Conservation (phyloP, 2,113 vertebrate species). For the Pollimyrus isidori region DNA sequence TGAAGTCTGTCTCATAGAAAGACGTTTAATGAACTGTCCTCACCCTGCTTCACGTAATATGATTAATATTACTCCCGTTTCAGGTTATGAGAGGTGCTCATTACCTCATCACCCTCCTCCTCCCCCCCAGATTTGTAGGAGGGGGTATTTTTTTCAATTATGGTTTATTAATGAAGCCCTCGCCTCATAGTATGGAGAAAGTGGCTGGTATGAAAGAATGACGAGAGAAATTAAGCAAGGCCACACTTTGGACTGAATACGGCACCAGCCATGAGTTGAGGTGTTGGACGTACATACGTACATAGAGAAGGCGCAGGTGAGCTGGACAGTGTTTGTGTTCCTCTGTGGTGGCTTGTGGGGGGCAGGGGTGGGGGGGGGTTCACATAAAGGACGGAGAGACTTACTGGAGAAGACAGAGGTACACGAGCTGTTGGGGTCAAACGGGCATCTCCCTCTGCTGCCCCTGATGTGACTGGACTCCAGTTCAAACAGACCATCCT, state of each 20-base stretch:
- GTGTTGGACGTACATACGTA: background rate
- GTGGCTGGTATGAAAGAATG: background rate
- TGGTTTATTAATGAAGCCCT: background rate
- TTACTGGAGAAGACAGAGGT: conserved; percentile 82
- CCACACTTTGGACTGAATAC: background rate
- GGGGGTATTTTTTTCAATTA: background rate
- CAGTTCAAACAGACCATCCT: conserved; percentile 74
- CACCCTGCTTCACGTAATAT: background rate
- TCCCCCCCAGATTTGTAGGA: background rate
- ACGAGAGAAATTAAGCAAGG: background rate
- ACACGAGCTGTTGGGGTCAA: conserved; percentile 79
- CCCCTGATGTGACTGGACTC: conserved; percentile 70
- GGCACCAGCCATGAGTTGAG: background rate
- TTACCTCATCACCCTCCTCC: background rate
- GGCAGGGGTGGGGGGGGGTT: background rate
- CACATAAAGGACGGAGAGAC: conserved; percentile 18
- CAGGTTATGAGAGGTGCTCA: background rate
- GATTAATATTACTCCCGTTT: background rate
- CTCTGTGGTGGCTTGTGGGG: background rate
- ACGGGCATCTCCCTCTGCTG: conserved; percentile 85
- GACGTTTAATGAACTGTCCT: conserved; percentile 5
- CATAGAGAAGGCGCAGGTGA: background rate
- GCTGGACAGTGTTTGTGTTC: background rate
- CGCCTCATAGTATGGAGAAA: background rate
- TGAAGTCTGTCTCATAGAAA: background rate